Base-by-base conservation (phyloP, 2,888 invertebrate genomes). In the Cacoxenus indagator region DNA sequence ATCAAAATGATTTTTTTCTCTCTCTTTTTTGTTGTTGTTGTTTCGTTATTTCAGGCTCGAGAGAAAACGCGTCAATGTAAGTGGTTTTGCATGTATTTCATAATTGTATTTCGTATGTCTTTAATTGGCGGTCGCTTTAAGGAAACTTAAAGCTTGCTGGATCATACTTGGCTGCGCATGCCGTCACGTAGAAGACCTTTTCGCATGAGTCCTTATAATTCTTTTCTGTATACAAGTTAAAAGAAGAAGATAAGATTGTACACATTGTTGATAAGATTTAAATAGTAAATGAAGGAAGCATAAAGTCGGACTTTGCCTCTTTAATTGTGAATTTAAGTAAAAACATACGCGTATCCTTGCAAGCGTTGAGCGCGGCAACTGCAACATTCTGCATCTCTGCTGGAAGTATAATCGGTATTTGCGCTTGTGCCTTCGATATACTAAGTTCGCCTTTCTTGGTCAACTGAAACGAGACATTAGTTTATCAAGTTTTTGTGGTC, bases 391-490 rank as follows among this genome's bases (percentile, higher is more conserved):
- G 83, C n/a, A 87, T 62, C 66, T 85, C 85, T 0, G 72, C 31
- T 4, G 87, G 87, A 67, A 87, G 68, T 61, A 87, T 83, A 9
- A 87, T 82, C 4, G 86, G 83, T 69, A 87, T 77, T 76, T 87
- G 87, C 17, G 85, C 84, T 2, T 76, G 24, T 2, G 85, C 84
- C 69, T 87, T 87, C 54, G 76, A 54, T 48, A 84, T 68, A 72
- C 83, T 86, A 37, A 87, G 77, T 45, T 87, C 85, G 4, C 85
- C 86, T 62, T 86, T 88, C 51, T 85, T 86, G 22, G 83, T 86
- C 43, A 87, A 14, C 84, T 72, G 37, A 0, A 31, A 37, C 27
- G n/a, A 11, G 22, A 51, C 9, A 54, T 54, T 24, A 14, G 19
- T 54, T 26, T 57, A 29, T 1, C 19, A 24, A 54, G 17, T 24